These are phyloP conservation scores for Eclectus roratus DNA, from an alignment of 2,113 vertebrate genomes.

Conservation along the genomic window DNA sequence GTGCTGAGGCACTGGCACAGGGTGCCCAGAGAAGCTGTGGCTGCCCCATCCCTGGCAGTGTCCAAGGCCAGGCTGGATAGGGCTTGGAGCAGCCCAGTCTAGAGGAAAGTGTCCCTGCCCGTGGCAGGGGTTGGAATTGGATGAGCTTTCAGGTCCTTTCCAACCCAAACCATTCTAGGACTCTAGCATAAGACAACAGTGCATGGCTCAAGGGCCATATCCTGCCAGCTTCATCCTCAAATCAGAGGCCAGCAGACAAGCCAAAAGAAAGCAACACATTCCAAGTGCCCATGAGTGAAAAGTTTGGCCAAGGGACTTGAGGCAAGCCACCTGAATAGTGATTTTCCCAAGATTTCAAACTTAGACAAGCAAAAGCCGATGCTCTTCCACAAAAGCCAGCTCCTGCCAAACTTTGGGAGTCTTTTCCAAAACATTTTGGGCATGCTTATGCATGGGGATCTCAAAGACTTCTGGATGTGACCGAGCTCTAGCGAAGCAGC, in stretches of 20 bases:
- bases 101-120: neutral
- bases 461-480: neutral
- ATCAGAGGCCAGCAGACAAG: neutral
- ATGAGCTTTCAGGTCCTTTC: neutral
- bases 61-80: no score
- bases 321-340: neutral
- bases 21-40: no score
- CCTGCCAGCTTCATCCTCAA: neutral
- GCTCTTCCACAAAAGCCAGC: neutral
- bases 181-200: neutral
- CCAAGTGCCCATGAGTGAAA: neutral
- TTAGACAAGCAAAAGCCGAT: neutral
- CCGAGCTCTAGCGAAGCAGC: neutral
- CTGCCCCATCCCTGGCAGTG: no score
- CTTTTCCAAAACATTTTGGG: neutral
- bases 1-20: no score
- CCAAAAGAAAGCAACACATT: neutral
- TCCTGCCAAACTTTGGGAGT: neutral
- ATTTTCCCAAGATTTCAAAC: neutral
- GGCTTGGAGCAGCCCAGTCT: no score
- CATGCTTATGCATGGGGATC: neutral
- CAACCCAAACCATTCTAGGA: neutral
- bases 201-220: accelerated
- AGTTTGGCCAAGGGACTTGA: neutral
- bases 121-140: neutral